Evolutionary conservation across 2,797 vertebrate genomes (phyloP).

Genomic region (Champsocephalus gunnari): DNA sequence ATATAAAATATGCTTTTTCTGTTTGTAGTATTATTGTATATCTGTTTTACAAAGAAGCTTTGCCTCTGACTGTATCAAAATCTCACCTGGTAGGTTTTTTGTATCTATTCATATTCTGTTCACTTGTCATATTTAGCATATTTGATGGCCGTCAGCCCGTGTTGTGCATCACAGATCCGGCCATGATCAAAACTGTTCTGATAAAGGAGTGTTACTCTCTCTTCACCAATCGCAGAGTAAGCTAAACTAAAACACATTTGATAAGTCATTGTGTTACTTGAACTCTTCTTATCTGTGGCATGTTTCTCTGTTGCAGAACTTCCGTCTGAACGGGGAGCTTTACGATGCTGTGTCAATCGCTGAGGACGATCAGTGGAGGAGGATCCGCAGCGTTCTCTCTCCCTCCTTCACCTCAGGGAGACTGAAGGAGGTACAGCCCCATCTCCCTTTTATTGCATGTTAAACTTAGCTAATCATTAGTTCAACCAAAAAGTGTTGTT

Average conservation of each 20-base stretch:
- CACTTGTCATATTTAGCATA: constrained; percentile 64
- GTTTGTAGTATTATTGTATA: neutral
- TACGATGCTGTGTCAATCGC: constrained; percentile 67
- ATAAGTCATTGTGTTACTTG: neutral
- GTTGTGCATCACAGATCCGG: constrained; percentile 80
- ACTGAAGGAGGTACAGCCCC: constrained; percentile 83
- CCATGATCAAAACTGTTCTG: constrained; percentile 83
- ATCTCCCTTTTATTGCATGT: neutral
- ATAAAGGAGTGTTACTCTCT: constrained; percentile 86
- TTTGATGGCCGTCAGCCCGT: constrained; percentile 85
- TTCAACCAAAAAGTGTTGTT: neutral
- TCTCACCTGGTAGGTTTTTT: neutral
- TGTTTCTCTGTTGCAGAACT: constrained; percentile 69
- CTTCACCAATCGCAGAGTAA: constrained; percentile 86
- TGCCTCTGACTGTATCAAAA: neutral
- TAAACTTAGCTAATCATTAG: neutral
- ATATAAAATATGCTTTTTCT: neutral
- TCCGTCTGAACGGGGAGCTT: constrained; percentile 78
- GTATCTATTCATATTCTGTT: constrained; percentile 20
- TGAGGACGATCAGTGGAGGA: constrained; percentile 85
- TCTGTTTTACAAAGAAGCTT: neutral
- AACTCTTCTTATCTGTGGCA: neutral
- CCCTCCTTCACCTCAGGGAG: constrained; percentile 87
- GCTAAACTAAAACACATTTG: neutral
- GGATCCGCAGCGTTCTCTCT: constrained; percentile 83